Evolutionary conservation across 2,888 invertebrate genomes (phyloP).

Genomic region (Ennomos erosarius): DNA sequence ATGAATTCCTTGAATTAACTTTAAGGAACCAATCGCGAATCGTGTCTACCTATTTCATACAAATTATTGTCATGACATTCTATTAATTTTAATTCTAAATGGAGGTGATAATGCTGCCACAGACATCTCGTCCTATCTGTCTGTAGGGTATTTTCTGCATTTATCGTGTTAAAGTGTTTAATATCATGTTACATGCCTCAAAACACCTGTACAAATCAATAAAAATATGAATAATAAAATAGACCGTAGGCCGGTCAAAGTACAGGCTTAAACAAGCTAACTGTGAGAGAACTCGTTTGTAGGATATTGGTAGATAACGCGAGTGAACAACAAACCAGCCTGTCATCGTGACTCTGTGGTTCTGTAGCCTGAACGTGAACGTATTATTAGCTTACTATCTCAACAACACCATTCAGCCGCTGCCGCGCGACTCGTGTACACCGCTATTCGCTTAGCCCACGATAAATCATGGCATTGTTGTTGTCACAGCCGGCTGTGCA

Average conservation of each 20-base stretch:
- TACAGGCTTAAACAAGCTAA: conserved; percentile 6
- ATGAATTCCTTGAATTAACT: too few relatives aligned
- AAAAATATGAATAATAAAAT: not conserved
- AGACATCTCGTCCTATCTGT: too few relatives aligned
- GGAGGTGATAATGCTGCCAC: too few relatives aligned
- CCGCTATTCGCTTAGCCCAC: conserved; percentile 9
- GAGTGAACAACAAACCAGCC: conserved; percentile 12
- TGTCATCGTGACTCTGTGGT: conserved; percentile 19
- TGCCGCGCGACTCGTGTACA: conserved; percentile 69
- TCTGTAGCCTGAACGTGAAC: not conserved
- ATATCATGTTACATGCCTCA: too few relatives aligned
- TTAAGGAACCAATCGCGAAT: too few relatives aligned
- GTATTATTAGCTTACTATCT: conserved; percentile 16
- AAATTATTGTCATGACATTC: too few relatives aligned
- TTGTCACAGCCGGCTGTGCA: conserved; percentile 48
- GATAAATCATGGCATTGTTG: conserved; percentile 21
- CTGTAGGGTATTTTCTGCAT: too few relatives aligned
- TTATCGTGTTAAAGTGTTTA: too few relatives aligned
- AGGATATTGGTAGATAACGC: not conserved
- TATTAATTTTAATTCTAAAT: too few relatives aligned
- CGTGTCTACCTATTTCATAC: too few relatives aligned
- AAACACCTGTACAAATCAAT: too few relatives aligned
- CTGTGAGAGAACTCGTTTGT: conserved; percentile 3
- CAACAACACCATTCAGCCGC: conserved; percentile 60
- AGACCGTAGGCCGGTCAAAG: not conserved